Percentiles rank a stretch among this genome's conserved stretches.
Evolutionary conservation across 2,113 vertebrate genomes (phyloP).

Genomic region (Solenodon paradoxus): DNA sequence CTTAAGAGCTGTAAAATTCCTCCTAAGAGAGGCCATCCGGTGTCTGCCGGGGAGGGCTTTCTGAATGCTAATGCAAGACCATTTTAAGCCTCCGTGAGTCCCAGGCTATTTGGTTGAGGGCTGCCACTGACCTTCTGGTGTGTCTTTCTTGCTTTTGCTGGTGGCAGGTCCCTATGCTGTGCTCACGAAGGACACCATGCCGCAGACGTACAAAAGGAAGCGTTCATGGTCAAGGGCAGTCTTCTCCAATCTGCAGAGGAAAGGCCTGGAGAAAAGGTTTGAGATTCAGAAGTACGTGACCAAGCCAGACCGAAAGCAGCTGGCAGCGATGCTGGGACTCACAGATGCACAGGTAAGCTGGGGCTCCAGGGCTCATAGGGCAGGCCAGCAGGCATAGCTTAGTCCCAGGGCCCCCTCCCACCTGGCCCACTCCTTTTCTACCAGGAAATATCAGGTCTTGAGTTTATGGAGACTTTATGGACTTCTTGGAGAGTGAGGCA

Average conservation of each 20-base stretch:
- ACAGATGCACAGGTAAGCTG: constrained; percentile 95
- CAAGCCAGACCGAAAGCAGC: constrained; percentile 97
- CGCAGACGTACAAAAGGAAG: constrained; percentile 98
- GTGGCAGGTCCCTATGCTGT: constrained; percentile 93
- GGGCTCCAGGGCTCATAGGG: rapidly evolving
- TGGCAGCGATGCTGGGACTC: constrained; percentile 97
- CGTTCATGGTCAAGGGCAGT: constrained; percentile 98
- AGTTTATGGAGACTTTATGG: background rate
- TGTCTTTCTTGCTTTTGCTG: background rate
- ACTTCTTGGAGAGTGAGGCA: background rate
- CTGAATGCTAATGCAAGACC: background rate
- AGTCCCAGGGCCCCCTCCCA: rapidly evolving
- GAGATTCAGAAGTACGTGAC: constrained; percentile 99
- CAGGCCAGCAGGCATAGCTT: rapidly evolving
- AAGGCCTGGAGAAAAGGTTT: constrained; percentile 97
- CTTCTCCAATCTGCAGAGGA: constrained; percentile 98
- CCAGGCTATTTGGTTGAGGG: rapidly evolving
- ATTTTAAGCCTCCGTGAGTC: background rate
- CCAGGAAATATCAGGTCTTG: background rate
- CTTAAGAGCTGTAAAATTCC: background rate
- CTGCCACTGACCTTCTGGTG: too few species aligned
- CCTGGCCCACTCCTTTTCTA: rapidly evolving
- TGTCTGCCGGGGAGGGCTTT: background rate
- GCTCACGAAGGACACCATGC: constrained; percentile 98
- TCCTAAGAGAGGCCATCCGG: background rate